phyloP scores from a whole-genome alignment of 2,113 vertebrate genomes.

The Tursiops truncatus region DNA sequence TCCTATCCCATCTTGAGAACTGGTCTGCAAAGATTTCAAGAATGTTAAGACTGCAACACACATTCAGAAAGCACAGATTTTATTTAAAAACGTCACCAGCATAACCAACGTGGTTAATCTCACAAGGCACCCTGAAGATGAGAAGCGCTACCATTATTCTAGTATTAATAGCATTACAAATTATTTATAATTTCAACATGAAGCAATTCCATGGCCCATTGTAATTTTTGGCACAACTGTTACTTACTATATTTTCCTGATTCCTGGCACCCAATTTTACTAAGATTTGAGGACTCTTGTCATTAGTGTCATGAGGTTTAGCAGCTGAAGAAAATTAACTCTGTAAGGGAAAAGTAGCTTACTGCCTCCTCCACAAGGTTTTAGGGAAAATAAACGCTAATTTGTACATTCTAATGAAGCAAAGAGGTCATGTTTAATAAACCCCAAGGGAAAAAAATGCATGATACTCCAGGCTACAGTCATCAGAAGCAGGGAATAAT shows the following conservation, averaged over 20 bases:
- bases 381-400: slow-evolving; percentile 55
- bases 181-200: slow-evolving; percentile 77
- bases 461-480: slow-evolving; percentile 63
- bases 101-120: slow-evolving; percentile 82
- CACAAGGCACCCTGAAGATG: slow-evolving; percentile 79
- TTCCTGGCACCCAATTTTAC: slow-evolving; percentile 74
- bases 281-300: slow-evolving; percentile 73
- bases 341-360: slow-evolving; percentile 80
- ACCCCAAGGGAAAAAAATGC: slow-evolving; percentile 69
- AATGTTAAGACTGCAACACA: slow-evolving; percentile 80
- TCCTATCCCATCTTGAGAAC: slow-evolving; percentile 84
- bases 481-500: slow-evolving; percentile 60
- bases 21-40: slow-evolving; percentile 83
- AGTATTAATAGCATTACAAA: slow-evolving; percentile 79
- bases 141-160: slow-evolving; percentile 79
- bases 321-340: slow-evolving; percentile 83
- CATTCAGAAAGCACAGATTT: slow-evolving; percentile 83
- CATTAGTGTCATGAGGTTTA: slow-evolving; percentile 70
- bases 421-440: slow-evolving; percentile 71
- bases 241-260: slow-evolving; percentile 77
- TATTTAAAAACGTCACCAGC: slow-evolving; percentile 83
- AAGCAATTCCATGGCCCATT: slow-evolving; percentile 83
- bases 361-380: slow-evolving; percentile 64
- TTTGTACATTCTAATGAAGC: slow-evolving; percentile 71
- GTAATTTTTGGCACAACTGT: slow-evolving; percentile 76